Conservation (phyloP, 2,888 invertebrate genomes). For the Agrochola litura region DNA sequence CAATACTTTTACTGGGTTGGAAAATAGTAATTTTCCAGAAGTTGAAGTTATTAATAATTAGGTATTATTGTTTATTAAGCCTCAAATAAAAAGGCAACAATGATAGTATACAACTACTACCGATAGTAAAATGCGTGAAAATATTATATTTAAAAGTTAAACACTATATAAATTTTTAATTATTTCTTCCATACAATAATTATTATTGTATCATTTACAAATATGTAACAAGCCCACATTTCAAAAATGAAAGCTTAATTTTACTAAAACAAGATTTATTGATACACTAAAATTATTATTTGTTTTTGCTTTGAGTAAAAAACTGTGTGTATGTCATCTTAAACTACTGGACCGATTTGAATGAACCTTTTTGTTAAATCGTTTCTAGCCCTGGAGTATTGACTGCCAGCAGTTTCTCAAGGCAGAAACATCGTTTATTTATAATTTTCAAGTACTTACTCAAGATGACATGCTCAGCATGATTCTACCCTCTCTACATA, state of each 20-base stretch:
- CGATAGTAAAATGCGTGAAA: slow-evolving; percentile 31
- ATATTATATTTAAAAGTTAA: slow-evolving; percentile 24
- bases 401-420: slow-evolving; percentile 61
- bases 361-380: slow-evolving; percentile 15
- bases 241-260: slow-evolving; percentile 11
- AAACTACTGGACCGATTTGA: slow-evolving; percentile 62
- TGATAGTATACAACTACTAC: slow-evolving; percentile 49
- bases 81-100: slow-evolving; percentile 48
- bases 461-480: slow-evolving; percentile 72
- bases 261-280: slow-evolving; percentile 4
- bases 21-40: not conserved
- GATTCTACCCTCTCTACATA: slow-evolving; percentile 57
- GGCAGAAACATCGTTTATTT: slow-evolving; percentile 25
- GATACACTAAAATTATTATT: not conserved
- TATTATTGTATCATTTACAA: slow-evolving; percentile 36
- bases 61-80: slow-evolving; percentile 35
- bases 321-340: slow-evolving; percentile 51
- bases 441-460: slow-evolving; percentile 36
- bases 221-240: slow-evolving; percentile 40
- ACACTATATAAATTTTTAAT: slow-evolving; percentile 12
- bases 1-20: not conserved
- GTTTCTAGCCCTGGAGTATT: slow-evolving; percentile 33
- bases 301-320: slow-evolving; percentile 29
- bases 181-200: slow-evolving; percentile 22
- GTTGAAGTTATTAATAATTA: not conserved